Evolutionary conservation across 2,888 invertebrate species (phyloP), one percentile per base, ranked within the genome.

Genomic region (Notodonta ziczac): DNA sequence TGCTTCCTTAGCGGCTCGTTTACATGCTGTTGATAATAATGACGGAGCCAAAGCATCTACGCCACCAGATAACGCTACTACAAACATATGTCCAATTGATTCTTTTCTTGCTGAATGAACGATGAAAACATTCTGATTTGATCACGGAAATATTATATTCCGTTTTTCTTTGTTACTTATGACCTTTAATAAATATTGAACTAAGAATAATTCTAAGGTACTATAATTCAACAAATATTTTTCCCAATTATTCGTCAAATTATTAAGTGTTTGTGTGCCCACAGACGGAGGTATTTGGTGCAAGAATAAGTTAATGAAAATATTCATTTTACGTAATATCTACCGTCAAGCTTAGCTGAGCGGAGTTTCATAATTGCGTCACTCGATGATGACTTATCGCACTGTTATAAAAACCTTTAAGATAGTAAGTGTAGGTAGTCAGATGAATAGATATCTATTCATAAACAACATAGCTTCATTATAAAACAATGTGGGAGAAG

Each of bases 71-170:
- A 70, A 75, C 4, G 66, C 76, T 16, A 61, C 74, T 44, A 65
- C 64, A 6, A 85, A 85, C 56, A 84, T 87, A 60, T 85, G 83
- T 59, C 86, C 89, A 0, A 88, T 93, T 58, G 90, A 92, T 69
- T 86, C 84, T 8, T 93, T 93, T 66, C 81, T 93, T 62, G 91
- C 91, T 57, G 91, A 93, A 58, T 90, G 83, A 81, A 60, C 56
- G 56, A 54, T 63, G 56, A 56, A 56, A 42, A n/a, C 1, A 1
- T n/a, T 5, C 5, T n/a, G 2, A n/a, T 42, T 42, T 9, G 10
- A n/a, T 4, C 5, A 5, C 13, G 46, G 13, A 46, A n/a, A 46
- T 58, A 53, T 42, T 10, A 24, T 59, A 56, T 35, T 35, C 35
- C 35, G 12, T 42, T 39, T 9, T 12, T 48, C n/a, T 48, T 48